These are phyloP conservation scores for Cantharis rustica DNA, from an alignment of 2,888 invertebrate species.

Conservation along the genomic window DNA sequence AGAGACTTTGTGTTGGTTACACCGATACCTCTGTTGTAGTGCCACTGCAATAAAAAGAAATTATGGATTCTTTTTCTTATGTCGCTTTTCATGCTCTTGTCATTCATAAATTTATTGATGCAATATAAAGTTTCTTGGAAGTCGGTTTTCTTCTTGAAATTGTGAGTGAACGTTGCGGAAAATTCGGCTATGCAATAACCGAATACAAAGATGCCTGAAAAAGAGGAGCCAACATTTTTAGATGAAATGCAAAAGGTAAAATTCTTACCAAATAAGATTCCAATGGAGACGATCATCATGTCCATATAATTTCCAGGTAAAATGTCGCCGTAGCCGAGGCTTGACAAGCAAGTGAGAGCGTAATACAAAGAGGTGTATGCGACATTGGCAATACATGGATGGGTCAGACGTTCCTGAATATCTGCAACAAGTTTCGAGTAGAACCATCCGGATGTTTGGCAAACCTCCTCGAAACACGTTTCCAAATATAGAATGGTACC, in stretches of 20 bases:
- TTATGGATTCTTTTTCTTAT: constrained; percentile 59
- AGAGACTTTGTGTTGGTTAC: constrained; percentile 17
- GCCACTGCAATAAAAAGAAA: constrained; percentile 62
- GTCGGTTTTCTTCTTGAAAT: constrained; percentile 58
- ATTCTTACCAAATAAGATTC: constrained; percentile 33
- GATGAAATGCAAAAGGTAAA: too few relatives aligned
- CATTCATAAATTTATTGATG: constrained; percentile 59
- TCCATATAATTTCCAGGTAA: constrained; percentile 57
- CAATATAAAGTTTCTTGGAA: constrained; percentile 59
- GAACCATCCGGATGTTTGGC: constrained; percentile 60
- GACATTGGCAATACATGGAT: constrained; percentile 41
- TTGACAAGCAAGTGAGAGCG: constrained; percentile 56
- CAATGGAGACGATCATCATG: constrained; percentile 41
- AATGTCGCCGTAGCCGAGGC: constrained; percentile 60
- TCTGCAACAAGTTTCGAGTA: constrained; percentile 28
- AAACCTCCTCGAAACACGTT: constrained; percentile 59
- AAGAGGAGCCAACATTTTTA: too few relatives aligned
- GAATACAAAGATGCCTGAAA: constrained; percentile 58
- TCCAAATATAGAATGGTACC: constrained; percentile 61
- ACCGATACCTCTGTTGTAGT: constrained; percentile 57
- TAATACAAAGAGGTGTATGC: constrained; percentile 58
- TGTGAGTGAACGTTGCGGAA: constrained; percentile 59
- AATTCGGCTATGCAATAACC: constrained; percentile 61
- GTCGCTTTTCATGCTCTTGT: constrained; percentile 58
- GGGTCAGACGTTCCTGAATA: constrained; percentile 15